Evolutionary conservation across 2,797 vertebrate species (phyloP).

Genomic region (Bradypodion ventrale): DNA sequence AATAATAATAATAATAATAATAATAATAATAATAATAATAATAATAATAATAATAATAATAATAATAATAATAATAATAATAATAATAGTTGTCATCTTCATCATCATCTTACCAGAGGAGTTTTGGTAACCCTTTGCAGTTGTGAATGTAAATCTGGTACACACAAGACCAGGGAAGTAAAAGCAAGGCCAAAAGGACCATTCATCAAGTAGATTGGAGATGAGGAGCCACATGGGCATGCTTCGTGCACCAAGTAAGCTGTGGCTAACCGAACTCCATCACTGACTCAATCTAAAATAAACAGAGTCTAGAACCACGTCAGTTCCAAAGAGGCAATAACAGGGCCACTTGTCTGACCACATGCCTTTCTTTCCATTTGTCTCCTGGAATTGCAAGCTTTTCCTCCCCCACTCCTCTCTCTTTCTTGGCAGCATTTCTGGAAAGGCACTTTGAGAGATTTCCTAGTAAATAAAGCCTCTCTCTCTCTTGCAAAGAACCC

Average conservation of each 20-base stretch:
- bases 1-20: no score
- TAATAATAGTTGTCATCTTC: no score
- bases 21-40: no score
- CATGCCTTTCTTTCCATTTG: not conserved
- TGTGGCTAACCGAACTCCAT: constrained; percentile 31
- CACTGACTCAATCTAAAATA: constrained; percentile 42
- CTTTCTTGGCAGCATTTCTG: constrained; percentile 12
- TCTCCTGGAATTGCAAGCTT: not conserved
- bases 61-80: no score
- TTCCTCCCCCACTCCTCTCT: not conserved
- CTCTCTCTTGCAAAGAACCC: not conserved
- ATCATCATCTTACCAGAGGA: not conserved
- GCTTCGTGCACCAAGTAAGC: constrained; percentile 23
- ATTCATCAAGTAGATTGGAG: not conserved
- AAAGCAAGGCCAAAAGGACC: not conserved
- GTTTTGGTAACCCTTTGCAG: not conserved
- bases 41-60: no score
- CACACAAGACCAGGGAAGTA: not conserved
- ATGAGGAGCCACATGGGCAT: not conserved
- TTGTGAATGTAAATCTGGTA: no score
- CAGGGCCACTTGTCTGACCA: not conserved
- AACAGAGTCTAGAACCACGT: constrained; percentile 15
- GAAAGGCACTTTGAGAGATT: constrained; percentile 26
- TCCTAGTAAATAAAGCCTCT: constrained; percentile 34
- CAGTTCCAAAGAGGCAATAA: not conserved